A percentile compares a stretch with the other conserved stretches of the same genome.
phyloP scores from a whole-genome alignment of 2,113 vertebrate species.

The Struthidea cinerea region DNA sequence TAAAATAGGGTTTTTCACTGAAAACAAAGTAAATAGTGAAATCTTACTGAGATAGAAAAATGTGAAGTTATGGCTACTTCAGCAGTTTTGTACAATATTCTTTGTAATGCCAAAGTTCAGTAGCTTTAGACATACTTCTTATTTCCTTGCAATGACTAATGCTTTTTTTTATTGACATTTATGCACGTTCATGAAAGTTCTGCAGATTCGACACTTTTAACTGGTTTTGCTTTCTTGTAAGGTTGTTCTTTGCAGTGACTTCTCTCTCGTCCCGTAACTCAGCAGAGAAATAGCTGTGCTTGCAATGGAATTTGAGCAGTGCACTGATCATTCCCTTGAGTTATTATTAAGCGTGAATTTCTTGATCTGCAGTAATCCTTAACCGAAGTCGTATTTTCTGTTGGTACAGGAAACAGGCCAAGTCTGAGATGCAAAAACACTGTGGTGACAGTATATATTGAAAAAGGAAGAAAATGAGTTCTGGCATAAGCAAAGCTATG shows the following conservation, averaged over 20 bases:
- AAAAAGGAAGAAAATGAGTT: slow-evolving; percentile 22
- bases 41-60: background rate
- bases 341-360: slow-evolving; percentile 4
- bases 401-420: slow-evolving; percentile 56
- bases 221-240: slow-evolving; percentile 50
- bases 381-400: slow-evolving; percentile 32
- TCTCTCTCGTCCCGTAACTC: background rate
- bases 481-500: slow-evolving; percentile 28
- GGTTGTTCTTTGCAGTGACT: slow-evolving; percentile 52
- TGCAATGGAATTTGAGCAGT: slow-evolving; percentile 50
- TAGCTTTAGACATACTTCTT: background rate
- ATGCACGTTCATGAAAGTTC: slow-evolving; percentile 5
- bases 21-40: background rate
- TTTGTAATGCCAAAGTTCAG: background rate
- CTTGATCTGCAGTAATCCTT: slow-evolving; percentile 51
- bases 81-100: background rate
- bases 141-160: slow-evolving; percentile 16
- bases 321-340: slow-evolving; percentile 31
- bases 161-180: background rate
- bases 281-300: slow-evolving; percentile 51
- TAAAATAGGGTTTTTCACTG: background rate
- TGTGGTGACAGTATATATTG: slow-evolving; percentile 21
- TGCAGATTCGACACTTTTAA: slow-evolving; percentile 7
- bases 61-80: background rate
- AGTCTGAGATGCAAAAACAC: slow-evolving; percentile 35